These are phyloP conservation scores for Palythoa grandis DNA, from an alignment of 92 coral and sea anemone genomes.

Conservation along the genomic window DNA sequence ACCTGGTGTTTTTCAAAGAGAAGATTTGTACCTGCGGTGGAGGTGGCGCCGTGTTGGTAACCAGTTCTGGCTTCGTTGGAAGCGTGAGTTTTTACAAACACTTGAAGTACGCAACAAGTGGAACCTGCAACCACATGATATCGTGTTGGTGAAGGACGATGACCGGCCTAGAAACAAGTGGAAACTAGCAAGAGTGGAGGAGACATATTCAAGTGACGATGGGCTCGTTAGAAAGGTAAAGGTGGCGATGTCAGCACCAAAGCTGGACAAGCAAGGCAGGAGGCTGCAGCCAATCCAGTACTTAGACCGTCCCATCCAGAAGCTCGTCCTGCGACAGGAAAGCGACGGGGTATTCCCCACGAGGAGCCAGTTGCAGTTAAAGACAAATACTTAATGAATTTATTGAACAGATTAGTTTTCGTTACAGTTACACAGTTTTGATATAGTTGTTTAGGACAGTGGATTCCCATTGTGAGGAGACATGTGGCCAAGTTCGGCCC, in stretches of 20 bases:
- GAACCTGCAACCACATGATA: constrained; percentile 10
- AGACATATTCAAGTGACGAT: neutral
- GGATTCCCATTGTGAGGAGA: constrained; percentile 27
- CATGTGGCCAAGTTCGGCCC: neutral
- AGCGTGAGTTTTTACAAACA: too few species aligned
- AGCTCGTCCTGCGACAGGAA: neutral
- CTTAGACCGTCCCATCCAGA: neutral
- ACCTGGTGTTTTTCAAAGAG: constrained; percentile 55
- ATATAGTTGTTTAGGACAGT: neutral
- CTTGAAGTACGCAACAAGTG: constrained; percentile 13
- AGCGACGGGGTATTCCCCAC: neutral
- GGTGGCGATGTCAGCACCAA: neutral
- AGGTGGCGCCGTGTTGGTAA: too few species aligned
- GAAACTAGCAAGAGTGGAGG: constrained; percentile 3
- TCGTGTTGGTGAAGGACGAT: constrained; percentile 33
- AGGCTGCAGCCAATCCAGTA: constrained; percentile 1
- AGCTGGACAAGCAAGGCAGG: constrained; percentile 22
- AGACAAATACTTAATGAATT: neutral
- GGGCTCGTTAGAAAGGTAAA: constrained; percentile 4
- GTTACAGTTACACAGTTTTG: neutral
- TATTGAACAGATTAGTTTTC: neutral
- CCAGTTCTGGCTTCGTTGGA: constrained; percentile 41
- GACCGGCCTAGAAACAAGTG: constrained; percentile 38
- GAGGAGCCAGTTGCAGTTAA: neutral
- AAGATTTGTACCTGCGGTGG: too few species aligned